phyloP scores from a whole-genome alignment of 2,797 vertebrate species.

The Gastrophryne carolinensis region DNA sequence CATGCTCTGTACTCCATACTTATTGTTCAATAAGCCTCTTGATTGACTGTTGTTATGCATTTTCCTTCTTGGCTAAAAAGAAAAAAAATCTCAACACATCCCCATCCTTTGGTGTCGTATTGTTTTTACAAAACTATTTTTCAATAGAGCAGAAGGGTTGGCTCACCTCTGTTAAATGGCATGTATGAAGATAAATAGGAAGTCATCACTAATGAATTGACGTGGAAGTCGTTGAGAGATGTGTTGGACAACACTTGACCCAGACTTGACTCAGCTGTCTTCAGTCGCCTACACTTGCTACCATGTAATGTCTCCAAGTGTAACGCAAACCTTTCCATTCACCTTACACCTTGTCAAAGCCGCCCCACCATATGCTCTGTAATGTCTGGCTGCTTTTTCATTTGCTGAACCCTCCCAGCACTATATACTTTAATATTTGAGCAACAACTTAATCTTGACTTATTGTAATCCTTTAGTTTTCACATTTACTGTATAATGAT shows the following conservation, averaged over 20 bases:
- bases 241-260: slow-evolving; percentile 29
- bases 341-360: slow-evolving; percentile 13
- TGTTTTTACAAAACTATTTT: neutral
- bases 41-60: neutral
- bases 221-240: slow-evolving; percentile 5
- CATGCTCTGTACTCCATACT: no score
- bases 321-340: slow-evolving; percentile 2
- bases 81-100: neutral
- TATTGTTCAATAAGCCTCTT: neutral
- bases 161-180: slow-evolving; percentile 2
- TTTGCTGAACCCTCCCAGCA: neutral
- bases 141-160: neutral
- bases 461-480: neutral
- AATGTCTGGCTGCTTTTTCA: slow-evolving; percentile 19
- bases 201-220: neutral
- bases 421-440: neutral
- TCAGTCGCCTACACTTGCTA: slow-evolving; percentile 12
- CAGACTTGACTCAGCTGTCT: slow-evolving; percentile 10
- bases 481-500: neutral
- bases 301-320: slow-evolving; percentile 12
- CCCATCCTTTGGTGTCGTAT: neutral
- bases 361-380: neutral
- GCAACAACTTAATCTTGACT: neutral
- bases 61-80: neutral
- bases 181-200: slow-evolving; percentile 14